These are phyloP conservation scores for Bergia puertoricense DNA, from an alignment of 92 coral and sea anemone species.

Conservation along the genomic window DNA sequence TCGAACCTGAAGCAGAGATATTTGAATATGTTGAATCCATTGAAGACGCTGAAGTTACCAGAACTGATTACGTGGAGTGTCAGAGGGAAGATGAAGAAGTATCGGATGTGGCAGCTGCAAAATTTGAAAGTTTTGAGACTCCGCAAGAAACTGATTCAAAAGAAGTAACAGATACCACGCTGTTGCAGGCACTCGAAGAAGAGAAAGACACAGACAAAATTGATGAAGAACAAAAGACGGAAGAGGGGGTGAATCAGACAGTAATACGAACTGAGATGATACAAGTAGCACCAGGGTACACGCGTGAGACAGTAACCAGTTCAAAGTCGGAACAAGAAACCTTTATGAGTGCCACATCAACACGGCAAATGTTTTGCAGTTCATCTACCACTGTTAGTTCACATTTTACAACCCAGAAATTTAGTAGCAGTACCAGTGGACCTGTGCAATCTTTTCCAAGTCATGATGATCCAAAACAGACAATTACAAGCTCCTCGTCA, in stretches of 20 bases:
- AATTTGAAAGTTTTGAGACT: conserved; percentile 1
- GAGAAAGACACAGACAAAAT: background rate
- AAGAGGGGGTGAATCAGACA: background rate
- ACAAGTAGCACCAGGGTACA: background rate
- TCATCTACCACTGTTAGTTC: conserved; percentile 14
- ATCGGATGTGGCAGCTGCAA: background rate
- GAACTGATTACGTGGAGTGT: conserved; percentile 1
- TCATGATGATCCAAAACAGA: conserved; percentile 7
- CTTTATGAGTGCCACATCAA: background rate
- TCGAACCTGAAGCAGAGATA: conserved; percentile 38
- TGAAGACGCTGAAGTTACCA: conserved; percentile 17
- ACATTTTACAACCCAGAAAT: conserved; percentile 5
- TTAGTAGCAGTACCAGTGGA: background rate
- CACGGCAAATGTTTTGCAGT: background rate
- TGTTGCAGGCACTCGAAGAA: background rate
- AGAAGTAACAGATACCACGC: background rate
- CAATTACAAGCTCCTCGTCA: background rate
- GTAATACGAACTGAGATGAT: background rate
- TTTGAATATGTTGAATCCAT: conserved; percentile 42
- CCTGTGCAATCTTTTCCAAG: background rate
- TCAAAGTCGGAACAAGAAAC: background rate
- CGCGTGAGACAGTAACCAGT: background rate
- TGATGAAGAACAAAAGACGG: conserved; percentile 16
- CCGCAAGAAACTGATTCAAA: background rate
- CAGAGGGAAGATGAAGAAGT: conserved; percentile 1